These are phyloP conservation scores for Struthio camelus DNA, from an alignment of 2,113 vertebrate genomes.

Conservation along the genomic window DNA sequence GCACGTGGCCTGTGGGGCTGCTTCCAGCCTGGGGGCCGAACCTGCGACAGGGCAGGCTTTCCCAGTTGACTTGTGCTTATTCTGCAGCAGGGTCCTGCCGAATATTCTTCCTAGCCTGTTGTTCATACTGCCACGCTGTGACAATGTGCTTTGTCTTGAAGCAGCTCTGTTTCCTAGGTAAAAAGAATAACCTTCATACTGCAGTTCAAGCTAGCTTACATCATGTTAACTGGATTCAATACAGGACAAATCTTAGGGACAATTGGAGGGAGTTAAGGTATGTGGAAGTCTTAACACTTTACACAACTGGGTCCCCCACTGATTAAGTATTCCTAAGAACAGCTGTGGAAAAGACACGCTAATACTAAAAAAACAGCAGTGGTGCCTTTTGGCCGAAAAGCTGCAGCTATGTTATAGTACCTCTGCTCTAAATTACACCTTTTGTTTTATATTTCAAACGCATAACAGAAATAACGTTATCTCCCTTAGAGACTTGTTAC, in stretches of 20 bases:
- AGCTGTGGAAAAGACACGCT: not conserved
- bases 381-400: not conserved
- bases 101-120: not conserved
- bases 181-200: not conserved
- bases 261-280: accelerated
- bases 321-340: not conserved
- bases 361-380: not conserved
- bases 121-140: accelerated
- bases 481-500: not conserved
- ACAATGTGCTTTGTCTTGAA: accelerated
- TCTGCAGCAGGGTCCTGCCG: not conserved
- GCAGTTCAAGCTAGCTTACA: accelerated
- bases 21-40: not conserved
- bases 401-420: not conserved
- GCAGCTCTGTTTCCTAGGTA: not conserved
- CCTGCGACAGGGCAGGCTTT: not conserved
- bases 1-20: no score
- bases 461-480: not conserved
- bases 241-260: not conserved
- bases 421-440: not conserved
- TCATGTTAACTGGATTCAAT: accelerated
- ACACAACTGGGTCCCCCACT: accelerated
- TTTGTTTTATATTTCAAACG: slow-evolving; percentile 9
- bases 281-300: not conserved
- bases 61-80: not conserved